Percentiles rank a stretch among this genome's conserved stretches.
phyloP scores from a whole-genome alignment of 2,797 vertebrate genomes.

The Gymnodraco acuticeps region DNA sequence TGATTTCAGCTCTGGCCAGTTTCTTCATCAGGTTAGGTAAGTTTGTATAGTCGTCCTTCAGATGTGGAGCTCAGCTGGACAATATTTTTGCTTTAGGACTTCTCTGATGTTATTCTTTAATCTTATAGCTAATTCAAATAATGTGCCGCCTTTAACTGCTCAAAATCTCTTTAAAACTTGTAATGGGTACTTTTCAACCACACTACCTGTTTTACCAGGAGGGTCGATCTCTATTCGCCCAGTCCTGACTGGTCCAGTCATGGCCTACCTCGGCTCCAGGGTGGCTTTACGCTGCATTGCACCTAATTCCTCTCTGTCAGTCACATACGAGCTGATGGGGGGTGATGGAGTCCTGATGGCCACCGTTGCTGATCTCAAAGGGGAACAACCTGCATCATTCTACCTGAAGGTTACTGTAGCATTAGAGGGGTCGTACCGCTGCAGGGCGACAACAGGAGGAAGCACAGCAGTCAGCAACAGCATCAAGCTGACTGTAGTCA shows the following conservation, averaged over 20 bases:
- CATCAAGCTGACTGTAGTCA: constrained; percentile 77
- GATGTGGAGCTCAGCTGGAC: constrained; percentile 5
- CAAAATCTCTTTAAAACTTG: not conserved
- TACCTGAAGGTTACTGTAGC: constrained; percentile 43
- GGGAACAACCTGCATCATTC: constrained; percentile 48
- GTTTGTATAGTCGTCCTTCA: constrained; percentile 29
- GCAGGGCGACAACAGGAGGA: constrained; percentile 51
- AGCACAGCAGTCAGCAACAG: constrained; percentile 65
- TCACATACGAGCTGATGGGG: constrained; percentile 71
- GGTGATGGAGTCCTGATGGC: constrained; percentile 1
- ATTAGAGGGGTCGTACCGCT: constrained; percentile 76
- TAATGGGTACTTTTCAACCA: not conserved
- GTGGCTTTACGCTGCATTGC: constrained; percentile 70
- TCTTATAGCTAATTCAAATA: not conserved
- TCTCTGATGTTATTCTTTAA: constrained; percentile 1
- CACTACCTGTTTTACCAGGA: constrained; percentile 48
- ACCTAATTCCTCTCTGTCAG: constrained; percentile 25
- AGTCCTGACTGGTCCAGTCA: constrained; percentile 75
- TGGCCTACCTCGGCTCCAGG: constrained; percentile 66
- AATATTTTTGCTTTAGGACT: not conserved
- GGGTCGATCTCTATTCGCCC: constrained; percentile 47
- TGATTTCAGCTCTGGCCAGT: constrained; percentile 69
- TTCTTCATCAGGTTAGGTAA: constrained; percentile 63
- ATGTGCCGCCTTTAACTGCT: not conserved
- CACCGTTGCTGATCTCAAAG: not conserved